Evolutionary conservation across 2,113 vertebrate species (phyloP).

Genomic region (Microcebus ravelobensis): DNA sequence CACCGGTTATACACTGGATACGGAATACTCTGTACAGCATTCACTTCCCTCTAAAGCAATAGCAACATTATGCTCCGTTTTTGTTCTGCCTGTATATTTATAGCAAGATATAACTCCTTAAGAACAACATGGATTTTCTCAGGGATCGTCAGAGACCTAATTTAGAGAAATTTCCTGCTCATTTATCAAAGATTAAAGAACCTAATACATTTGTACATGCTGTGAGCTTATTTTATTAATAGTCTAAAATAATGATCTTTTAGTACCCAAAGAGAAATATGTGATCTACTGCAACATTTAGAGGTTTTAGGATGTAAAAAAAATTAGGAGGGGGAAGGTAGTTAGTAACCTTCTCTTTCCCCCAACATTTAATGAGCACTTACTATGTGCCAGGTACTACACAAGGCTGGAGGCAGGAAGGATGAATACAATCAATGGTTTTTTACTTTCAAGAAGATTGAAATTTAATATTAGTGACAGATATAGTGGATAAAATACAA

Average conservation of each 20-base stretch:
- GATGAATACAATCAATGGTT: not conserved
- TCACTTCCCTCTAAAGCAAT: not conserved
- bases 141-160: not conserved
- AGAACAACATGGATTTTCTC: not conserved
- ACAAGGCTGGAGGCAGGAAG: not conserved
- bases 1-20: not conserved
- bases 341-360: not conserved
- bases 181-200: constrained; percentile 47
- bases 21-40: not conserved
- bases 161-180: constrained; percentile 16
- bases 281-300: not conserved
- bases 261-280: not conserved
- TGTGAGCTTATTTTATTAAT: constrained; percentile 31
- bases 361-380: not conserved
- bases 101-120: not conserved
- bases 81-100: constrained; percentile 13
- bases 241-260: constrained; percentile 42
- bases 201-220: not conserved
- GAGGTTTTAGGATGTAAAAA: not conserved
- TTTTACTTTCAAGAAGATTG: not conserved
- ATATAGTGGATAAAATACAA: not conserved
- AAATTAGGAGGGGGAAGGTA: not conserved
- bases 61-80: not conserved
- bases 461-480: not conserved
- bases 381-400: not conserved